phyloP scores from a whole-genome alignment of 1,140 invertebrate genomes.

The Drosophila micromelanica region DNA sequence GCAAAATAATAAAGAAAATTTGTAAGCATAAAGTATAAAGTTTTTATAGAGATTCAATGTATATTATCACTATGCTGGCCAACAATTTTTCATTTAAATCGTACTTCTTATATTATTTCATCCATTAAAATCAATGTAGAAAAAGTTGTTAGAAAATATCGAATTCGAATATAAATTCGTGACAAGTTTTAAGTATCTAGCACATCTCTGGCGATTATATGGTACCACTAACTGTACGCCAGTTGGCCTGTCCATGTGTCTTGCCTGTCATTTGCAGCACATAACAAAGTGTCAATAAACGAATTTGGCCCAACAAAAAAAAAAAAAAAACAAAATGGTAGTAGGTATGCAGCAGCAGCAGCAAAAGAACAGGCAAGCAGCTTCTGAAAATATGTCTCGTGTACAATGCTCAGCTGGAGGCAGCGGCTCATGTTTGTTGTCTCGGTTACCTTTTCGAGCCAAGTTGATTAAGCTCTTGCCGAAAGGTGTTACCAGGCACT shows the following conservation, averaged over 20 bases:
- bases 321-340: background rate
- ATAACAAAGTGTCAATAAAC: constrained; percentile 79
- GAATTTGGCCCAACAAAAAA: constrained; percentile 51
- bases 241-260: constrained; percentile 38
- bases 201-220: background rate
- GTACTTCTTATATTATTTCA: too few species aligned
- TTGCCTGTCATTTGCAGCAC: constrained; percentile 70
- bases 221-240: background rate
- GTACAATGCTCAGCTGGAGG: background rate
- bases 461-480: constrained; percentile 63
- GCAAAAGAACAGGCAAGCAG: constrained; percentile 11
- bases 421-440: constrained; percentile 17
- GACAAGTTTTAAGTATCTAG: background rate
- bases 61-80: too few species aligned
- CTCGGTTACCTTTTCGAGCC: constrained; percentile 8
- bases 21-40: too few species aligned
- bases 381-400: constrained; percentile 19
- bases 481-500: constrained; percentile 15
- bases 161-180: background rate
- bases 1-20: too few species aligned
- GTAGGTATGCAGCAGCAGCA: constrained; percentile 4
- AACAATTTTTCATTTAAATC: too few species aligned
- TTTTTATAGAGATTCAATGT: too few species aligned
- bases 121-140: too few species aligned
- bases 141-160: too few species aligned